Percentiles rank a stretch among this genome's conserved stretches.
Conservation (phyloP, 2,797 vertebrate genomes). For the Sebastes nivosus region DNA sequence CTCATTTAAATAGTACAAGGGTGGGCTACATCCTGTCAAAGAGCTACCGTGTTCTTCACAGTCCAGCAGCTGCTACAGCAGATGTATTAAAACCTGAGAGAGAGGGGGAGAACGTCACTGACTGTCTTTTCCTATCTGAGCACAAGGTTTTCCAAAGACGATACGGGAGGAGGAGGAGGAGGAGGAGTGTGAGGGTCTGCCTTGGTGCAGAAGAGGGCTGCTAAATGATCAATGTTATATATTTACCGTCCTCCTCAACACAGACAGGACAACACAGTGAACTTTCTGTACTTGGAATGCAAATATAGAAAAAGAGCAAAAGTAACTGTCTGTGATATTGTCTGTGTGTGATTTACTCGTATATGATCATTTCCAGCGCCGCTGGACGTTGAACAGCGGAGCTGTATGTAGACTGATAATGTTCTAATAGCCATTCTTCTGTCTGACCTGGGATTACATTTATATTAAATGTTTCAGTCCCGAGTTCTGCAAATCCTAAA, state of each 20-base stretch:
- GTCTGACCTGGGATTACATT: conserved; percentile 76
- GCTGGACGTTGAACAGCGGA: conserved; percentile 48
- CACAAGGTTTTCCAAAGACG: conserved; percentile 63
- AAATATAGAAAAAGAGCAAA: conserved; percentile 55
- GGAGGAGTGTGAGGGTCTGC: conserved; percentile 2
- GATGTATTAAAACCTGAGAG: conserved; percentile 6
- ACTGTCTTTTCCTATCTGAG: conserved; percentile 36
- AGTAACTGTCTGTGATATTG: conserved; percentile 64
- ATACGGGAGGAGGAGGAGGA: neutral
- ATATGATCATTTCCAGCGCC: conserved; percentile 44
- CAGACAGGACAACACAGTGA: conserved; percentile 33
- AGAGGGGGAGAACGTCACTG: neutral
- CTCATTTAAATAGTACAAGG: conserved; percentile 23
- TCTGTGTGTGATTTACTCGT: conserved; percentile 65
- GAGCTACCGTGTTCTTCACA: conserved; percentile 32
- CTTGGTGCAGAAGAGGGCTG: conserved; percentile 23
- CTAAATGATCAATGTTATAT: conserved; percentile 52
- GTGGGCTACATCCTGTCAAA: conserved; percentile 25
- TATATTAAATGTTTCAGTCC: conserved; percentile 82
- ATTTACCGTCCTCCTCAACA: conserved; percentile 43
- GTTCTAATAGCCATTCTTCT: conserved; percentile 66
- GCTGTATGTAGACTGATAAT: conserved; percentile 55
- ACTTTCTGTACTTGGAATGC: conserved; percentile 50
- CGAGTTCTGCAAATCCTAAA: conserved; percentile 64
- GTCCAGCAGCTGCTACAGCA: conserved; percentile 29